phyloP scores from a whole-genome alignment of 2,797 vertebrate genomes.

The Scarus forsteni region DNA sequence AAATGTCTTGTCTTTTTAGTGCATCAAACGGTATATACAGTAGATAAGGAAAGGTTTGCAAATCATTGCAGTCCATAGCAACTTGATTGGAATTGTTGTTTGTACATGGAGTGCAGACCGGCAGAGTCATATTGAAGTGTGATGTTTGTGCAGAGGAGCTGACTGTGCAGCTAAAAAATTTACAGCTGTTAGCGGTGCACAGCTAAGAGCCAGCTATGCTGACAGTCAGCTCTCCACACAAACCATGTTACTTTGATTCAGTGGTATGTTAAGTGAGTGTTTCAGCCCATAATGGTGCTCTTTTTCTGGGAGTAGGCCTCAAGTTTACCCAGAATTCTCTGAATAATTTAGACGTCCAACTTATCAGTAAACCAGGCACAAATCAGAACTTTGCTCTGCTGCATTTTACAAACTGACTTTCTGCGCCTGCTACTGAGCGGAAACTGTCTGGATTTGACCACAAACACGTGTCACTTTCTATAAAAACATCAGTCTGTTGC shows the following conservation, averaged over 20 bases:
- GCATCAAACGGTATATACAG: too few relatives aligned
- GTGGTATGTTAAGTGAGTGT: slow-evolving; percentile 59
- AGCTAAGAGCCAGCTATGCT: slow-evolving; percentile 32
- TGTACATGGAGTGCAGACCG: slow-evolving; percentile 7
- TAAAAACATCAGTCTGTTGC: slow-evolving; percentile 26
- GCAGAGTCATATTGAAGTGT: slow-evolving; percentile 40
- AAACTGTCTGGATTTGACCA: slow-evolving; percentile 7
- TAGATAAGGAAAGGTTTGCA: too few relatives aligned
- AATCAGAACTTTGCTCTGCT: slow-evolving; percentile 11
- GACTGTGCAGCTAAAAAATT: slow-evolving; percentile 40
- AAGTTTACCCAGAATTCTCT: slow-evolving; percentile 43
- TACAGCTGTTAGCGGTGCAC: slow-evolving; percentile 34
- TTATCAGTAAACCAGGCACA: slow-evolving; percentile 21
- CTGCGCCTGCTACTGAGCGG: slow-evolving; percentile 5
- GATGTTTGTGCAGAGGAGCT: slow-evolving; percentile 57
- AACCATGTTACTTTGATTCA: slow-evolving; percentile 51
- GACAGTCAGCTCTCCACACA: slow-evolving; percentile 38
- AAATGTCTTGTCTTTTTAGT: too few relatives aligned
- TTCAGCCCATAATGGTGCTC: slow-evolving; percentile 29
- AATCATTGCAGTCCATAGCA: too few relatives aligned
- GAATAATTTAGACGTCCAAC: slow-evolving; percentile 47
- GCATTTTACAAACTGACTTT: slow-evolving; percentile 14
- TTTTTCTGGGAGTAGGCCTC: slow-evolving; percentile 52
- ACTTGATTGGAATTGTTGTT: background rate
- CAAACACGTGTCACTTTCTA: slow-evolving; percentile 22